Conservation (phyloP, 1,140 invertebrate genomes). For the Bombus polaris region DNA sequence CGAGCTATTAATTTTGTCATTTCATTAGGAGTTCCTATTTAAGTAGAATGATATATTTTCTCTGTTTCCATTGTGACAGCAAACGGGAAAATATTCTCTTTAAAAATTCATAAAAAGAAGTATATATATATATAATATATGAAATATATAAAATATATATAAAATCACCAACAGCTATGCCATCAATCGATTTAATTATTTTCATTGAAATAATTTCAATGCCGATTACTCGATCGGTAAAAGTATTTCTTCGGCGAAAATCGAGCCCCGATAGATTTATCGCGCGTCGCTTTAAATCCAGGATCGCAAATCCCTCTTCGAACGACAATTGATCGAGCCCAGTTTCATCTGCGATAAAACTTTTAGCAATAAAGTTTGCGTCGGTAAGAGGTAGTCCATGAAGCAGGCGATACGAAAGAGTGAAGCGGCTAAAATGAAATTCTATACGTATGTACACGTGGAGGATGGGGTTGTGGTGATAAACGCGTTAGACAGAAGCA, state of each 20-base stretch:
- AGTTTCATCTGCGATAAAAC: constrained; percentile 11
- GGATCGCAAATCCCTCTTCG: constrained; percentile 4
- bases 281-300: background rate
- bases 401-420: background rate
- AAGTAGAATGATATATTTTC: too few species aligned
- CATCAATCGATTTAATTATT: background rate
- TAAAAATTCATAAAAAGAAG: too few species aligned
- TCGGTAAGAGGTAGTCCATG: background rate
- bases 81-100: too few species aligned
- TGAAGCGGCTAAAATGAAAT: constrained; percentile 19
- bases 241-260: background rate
- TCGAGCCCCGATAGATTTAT: background rate
- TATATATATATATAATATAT: too few species aligned
- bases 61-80: too few species aligned
- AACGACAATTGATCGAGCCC: constrained; percentile 10
- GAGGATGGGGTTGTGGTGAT: background rate
- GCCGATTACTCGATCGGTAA: background rate
- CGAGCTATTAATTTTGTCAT: too few species aligned
- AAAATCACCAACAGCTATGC: too few species aligned
- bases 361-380: constrained; percentile 28
- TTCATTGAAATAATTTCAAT: background rate
- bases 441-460: background rate
- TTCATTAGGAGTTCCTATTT: too few species aligned
- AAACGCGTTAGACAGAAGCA: constrained; percentile 34
- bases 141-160: too few species aligned